phyloP scores from a whole-genome alignment of 2,797 vertebrate genomes.

The Cossypha caffra region DNA sequence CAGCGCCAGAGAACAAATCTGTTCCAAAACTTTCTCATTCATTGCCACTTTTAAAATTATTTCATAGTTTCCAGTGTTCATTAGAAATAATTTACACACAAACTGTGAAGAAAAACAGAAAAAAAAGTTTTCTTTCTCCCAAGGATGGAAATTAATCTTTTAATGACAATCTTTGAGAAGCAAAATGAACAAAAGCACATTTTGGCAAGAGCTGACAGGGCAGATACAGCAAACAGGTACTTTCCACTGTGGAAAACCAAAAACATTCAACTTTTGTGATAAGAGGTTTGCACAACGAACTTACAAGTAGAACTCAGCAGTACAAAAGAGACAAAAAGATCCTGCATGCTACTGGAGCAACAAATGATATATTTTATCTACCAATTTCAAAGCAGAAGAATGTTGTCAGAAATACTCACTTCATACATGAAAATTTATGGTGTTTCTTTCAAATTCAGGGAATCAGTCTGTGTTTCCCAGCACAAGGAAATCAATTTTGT shows the following conservation, averaged over 20 bases:
- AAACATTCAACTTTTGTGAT: conserved; percentile 1
- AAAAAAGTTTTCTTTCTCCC: conserved; percentile 2
- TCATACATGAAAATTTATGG: conserved; percentile 20
- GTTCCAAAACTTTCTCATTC: neutral
- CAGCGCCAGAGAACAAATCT: neutral
- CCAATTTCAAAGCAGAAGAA: neutral
- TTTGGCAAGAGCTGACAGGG: conserved; percentile 23
- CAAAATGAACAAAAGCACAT: conserved; percentile 17
- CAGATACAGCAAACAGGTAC: conserved; percentile 5
- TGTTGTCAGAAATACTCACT: conserved; percentile 4
- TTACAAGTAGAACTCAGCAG: conserved; percentile 30
- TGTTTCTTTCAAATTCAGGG: conserved; percentile 29
- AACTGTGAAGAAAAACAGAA: conserved; percentile 5
- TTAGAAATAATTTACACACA: neutral
- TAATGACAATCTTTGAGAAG: neutral
- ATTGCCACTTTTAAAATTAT: neutral
- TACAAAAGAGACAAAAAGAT: conserved; percentile 51
- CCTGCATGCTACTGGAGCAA: neutral
- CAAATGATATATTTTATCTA: conserved; percentile 14
- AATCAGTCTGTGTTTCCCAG: neutral
- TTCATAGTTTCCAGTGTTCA: neutral
- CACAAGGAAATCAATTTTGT: conserved; percentile 43
- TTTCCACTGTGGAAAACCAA: conserved; percentile 30
- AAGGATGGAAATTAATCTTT: conserved; percentile 31
- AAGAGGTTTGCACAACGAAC: conserved; percentile 6